phyloP scores from a whole-genome alignment of 2,888 invertebrate species.

The Meta bourneti region DNA sequence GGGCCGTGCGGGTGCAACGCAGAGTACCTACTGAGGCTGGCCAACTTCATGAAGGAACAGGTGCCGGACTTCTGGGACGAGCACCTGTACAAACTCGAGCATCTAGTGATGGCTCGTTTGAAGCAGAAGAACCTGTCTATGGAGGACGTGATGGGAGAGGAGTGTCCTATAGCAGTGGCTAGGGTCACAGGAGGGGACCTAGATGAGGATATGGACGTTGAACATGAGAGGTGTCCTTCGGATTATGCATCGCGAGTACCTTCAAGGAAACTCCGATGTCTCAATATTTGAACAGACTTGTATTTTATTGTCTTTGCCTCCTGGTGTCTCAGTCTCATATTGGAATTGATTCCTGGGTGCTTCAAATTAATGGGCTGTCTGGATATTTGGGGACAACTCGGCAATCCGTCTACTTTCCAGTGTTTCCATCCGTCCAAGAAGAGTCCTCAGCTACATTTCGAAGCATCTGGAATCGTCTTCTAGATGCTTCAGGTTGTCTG shows the following conservation, averaged over 20 bases:
- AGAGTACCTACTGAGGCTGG: constrained; percentile 82
- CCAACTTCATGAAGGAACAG: constrained; percentile 81
- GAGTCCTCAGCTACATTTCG: no score
- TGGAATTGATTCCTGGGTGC: no score
- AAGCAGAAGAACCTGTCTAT: constrained; percentile 78
- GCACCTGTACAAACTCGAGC: constrained; percentile 80
- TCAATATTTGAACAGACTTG: constrained; percentile 34
- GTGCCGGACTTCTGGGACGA: constrained; percentile 81
- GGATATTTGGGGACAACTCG: no score
- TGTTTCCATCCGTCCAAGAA: no score
- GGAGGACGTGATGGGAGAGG: constrained; percentile 77
- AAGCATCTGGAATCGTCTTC: no score
- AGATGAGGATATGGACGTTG: not conserved
- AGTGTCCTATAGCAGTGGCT: constrained; percentile 29
- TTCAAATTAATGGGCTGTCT: no score
- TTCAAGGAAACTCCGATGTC: constrained; percentile 74
- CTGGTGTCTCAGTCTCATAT: no score
- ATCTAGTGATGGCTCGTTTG: constrained; percentile 78
- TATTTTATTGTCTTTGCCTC: no score
- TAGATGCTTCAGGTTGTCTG: no score
- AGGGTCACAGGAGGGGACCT: constrained; percentile 28
- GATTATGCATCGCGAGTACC: constrained; percentile 72
- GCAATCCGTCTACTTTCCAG: no score
- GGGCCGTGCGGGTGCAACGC: constrained; percentile 81
- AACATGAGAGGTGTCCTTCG: not conserved